Conservation (phyloP, 2,797 vertebrate species). For the Gymnothorax javanicus region DNA sequence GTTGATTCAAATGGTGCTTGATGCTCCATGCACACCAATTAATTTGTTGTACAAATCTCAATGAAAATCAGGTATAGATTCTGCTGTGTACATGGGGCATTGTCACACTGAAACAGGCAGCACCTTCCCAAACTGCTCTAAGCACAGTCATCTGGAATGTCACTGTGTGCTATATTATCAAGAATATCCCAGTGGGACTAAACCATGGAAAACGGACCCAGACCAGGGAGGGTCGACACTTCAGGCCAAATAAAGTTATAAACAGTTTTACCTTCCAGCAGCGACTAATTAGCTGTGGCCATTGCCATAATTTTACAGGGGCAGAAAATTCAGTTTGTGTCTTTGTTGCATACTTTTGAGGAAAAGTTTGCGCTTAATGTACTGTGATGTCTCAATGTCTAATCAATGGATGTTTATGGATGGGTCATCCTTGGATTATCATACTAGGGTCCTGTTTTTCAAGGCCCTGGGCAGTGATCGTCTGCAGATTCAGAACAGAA, state of each 20-base stretch:
- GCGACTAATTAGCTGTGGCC: constrained; percentile 70
- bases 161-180: too few relatives aligned
- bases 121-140: too few relatives aligned
- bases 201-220: too few relatives aligned
- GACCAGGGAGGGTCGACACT: too few relatives aligned
- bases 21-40: too few relatives aligned
- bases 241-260: not conserved
- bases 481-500: constrained; percentile 15
- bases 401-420: constrained; percentile 1
- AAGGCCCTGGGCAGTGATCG: constrained; percentile 2
- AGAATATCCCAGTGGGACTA: too few relatives aligned
- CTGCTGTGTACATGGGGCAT: too few relatives aligned
- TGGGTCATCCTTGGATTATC: constrained; percentile 19
- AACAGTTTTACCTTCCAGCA: constrained; percentile 65
- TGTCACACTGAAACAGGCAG: too few relatives aligned
- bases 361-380: constrained; percentile 26
- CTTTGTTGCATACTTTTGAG: constrained; percentile 15
- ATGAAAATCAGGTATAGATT: too few relatives aligned
- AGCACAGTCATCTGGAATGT: too few relatives aligned
- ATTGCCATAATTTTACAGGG: constrained; percentile 62
- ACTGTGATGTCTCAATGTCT: constrained; percentile 19
- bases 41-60: too few relatives aligned
- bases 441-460: not conserved
- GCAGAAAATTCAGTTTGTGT: constrained; percentile 44
- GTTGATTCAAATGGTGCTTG: too few relatives aligned